phyloP scores from a whole-genome alignment of 2,797 vertebrate species.

The Numenius phaeopus region DNA sequence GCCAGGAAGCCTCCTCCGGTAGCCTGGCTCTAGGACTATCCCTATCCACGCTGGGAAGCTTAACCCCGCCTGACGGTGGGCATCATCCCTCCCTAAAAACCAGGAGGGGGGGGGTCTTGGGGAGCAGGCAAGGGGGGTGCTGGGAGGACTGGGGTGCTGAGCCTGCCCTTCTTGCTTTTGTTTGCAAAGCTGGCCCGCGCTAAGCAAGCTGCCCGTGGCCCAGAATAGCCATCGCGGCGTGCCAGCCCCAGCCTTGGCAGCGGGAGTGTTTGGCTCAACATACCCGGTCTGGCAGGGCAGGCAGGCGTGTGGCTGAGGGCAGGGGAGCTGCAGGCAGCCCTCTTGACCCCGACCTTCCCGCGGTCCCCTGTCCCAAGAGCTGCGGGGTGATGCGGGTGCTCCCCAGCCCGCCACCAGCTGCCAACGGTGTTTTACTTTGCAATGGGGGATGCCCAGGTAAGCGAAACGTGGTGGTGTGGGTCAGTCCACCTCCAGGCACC shows the following conservation, averaged over 20 bases:
- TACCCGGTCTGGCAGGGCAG: not conserved
- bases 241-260: constrained; percentile 14
- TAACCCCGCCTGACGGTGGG: not conserved
- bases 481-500: not conserved
- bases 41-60: not conserved
- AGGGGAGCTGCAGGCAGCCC: not conserved
- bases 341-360: not conserved
- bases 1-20: not conserved
- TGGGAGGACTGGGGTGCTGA: accelerated
- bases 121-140: not conserved
- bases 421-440: not conserved
- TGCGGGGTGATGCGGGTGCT: not conserved
- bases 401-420: accelerated
- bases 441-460: not conserved
- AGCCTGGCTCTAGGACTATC: not conserved
- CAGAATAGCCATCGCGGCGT: not conserved
- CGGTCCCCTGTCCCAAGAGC: not conserved
- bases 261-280: not conserved
- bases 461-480: not conserved
- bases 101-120: not conserved
- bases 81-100: not conserved
- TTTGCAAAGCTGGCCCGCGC: not conserved
- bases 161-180: not conserved
- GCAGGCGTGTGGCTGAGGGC: not conserved
- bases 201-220: not conserved